phyloP scores from a whole-genome alignment of 1,140 invertebrate species.

The Hypothenemus hampei region DNA sequence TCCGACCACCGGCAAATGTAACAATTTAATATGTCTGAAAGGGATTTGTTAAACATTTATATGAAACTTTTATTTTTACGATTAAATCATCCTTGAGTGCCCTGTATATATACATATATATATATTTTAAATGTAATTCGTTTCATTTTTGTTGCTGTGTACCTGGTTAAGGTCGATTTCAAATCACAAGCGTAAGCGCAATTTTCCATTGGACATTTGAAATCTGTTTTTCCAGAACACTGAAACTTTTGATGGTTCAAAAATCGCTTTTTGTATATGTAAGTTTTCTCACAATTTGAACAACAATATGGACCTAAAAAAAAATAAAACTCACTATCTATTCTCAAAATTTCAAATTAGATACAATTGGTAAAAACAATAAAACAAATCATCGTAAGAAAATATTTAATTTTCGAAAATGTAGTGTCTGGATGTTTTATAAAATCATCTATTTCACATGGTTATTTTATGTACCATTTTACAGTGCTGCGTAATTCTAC shows the following conservation, averaged over 20 bases:
- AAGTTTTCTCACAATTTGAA: conserved; percentile 4
- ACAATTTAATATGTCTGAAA: conserved; percentile 15
- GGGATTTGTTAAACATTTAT: no score
- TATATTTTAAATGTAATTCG: background rate
- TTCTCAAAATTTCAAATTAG: no score
- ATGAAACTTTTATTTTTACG: no score
- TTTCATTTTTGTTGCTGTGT: background rate
- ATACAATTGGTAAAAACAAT: no score
- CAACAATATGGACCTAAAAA: conserved; percentile 1
- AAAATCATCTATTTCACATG: conserved; percentile 8
- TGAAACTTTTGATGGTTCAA: conserved; percentile 2
- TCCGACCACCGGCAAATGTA: background rate
- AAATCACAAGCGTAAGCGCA: conserved; percentile 7
- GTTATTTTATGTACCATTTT: conserved; percentile 40
- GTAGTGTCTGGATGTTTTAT: no score
- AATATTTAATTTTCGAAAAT: no score
- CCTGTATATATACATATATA: no score
- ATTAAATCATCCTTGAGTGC: no score
- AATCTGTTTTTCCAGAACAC: background rate
- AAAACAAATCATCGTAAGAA: no score
- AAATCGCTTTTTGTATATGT: conserved; percentile 6
- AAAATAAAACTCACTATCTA: no score
- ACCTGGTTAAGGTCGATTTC: conserved; percentile 7
- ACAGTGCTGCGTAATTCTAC: conserved; percentile 49
- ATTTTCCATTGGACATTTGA: conserved; percentile 4